Percentiles rank a stretch among this genome's conserved stretches.
Conservation (phyloP, 2,888 invertebrate genomes). For the Pyrgus malvae region DNA sequence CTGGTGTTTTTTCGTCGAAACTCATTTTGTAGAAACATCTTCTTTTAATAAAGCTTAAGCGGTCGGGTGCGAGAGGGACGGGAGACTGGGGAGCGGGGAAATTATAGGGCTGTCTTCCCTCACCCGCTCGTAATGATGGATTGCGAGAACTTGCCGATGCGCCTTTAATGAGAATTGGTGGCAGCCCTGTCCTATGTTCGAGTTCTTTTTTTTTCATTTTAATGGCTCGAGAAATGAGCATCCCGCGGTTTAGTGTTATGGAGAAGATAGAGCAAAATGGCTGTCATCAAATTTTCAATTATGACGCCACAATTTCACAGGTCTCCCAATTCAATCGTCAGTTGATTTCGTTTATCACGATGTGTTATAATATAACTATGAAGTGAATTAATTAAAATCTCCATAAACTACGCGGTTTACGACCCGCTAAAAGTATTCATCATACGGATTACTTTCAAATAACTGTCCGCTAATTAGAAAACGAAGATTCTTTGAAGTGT, state of each 20-base stretch:
- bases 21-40: conserved; percentile 63
- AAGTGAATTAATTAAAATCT: conserved; percentile 18
- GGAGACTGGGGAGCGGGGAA: conserved; percentile 48
- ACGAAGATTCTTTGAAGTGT: conserved; percentile 7
- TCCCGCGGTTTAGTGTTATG: conserved; percentile 24
- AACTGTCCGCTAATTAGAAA: conserved; percentile 7
- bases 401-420: conserved; percentile 14
- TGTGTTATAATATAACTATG: conserved; percentile 14
- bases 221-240: conserved; percentile 17
- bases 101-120: conserved; percentile 74
- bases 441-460: conserved; percentile 3
- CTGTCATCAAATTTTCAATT: conserved; percentile 23
- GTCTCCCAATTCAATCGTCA: conserved; percentile 5
- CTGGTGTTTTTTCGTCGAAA: conserved; percentile 55
- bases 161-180: conserved; percentile 67
- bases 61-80: conserved; percentile 39
- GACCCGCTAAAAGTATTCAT: conserved; percentile 19
- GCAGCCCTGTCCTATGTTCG: conserved; percentile 54
- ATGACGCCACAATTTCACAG: conserved; percentile 15
- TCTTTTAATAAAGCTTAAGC: conserved; percentile 57
- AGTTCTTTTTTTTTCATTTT: conserved; percentile 26
- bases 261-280: conserved; percentile 18
- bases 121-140: conserved; percentile 70
- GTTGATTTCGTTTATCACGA: conserved; percentile 17
- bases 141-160: conserved; percentile 52